phyloP scores from a whole-genome alignment of 2,888 invertebrate genomes.

The Leucophora obtusa region DNA sequence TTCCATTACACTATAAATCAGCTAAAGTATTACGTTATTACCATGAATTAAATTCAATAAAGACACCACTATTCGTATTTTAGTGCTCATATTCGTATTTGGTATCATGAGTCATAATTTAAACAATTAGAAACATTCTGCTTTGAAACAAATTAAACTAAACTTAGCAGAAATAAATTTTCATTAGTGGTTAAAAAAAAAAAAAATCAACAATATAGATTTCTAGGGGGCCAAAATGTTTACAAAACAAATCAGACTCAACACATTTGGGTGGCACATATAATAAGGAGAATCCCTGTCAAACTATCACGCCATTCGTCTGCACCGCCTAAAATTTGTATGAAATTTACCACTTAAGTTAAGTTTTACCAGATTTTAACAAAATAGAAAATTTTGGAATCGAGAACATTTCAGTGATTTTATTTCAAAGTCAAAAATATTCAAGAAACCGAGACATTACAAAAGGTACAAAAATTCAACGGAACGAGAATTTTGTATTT shows the following conservation, averaged over 20 bases:
- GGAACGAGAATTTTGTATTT: no score
- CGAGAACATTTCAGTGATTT: no score
- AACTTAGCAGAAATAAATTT: not conserved
- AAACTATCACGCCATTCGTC: no score
- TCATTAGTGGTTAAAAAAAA: not conserved
- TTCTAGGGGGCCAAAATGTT: not conserved
- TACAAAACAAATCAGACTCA: not conserved
- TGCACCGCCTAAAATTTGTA: no score
- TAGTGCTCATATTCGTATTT: not conserved
- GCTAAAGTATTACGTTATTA: not conserved
- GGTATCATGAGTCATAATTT: constrained; percentile 4
- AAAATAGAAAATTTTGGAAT: no score
- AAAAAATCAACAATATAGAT: not conserved
- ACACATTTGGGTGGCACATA: not conserved
- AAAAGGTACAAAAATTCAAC: no score
- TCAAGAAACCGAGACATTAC: no score
- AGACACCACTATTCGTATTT: not conserved
- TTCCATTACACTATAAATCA: not conserved
- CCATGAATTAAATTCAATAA: not conserved
- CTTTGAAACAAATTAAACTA: constrained; percentile 2
- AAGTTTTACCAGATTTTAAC: no score
- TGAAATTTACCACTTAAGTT: no score
- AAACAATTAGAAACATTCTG: constrained; percentile 12
- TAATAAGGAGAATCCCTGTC: not conserved
- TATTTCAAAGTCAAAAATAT: no score